Evolutionary conservation across 2,113 vertebrate genomes (phyloP), one percentile per base, ranked within the genome.

Genomic region (Xiphorhynchus elegans): DNA sequence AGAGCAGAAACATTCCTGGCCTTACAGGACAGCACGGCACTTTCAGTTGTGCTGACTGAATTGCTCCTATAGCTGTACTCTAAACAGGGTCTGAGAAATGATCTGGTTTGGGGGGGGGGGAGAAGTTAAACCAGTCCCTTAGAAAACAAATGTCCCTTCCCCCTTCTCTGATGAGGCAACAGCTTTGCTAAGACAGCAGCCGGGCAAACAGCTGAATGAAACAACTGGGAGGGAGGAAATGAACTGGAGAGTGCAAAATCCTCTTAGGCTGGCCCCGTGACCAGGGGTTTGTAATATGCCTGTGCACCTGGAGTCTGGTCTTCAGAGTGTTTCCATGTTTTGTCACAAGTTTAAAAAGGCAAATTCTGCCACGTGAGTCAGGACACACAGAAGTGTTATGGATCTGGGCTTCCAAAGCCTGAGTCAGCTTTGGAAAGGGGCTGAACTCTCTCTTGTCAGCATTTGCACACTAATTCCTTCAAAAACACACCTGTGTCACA

Each of bases 11-110:
- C 28, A 11, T 40, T 29, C 14, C 42, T 0, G 1, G 58, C 56
- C 66, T 47, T 17, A 6, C 0, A 17, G 4, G 19, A 77, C 50
- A 0, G 0, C 49, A 39, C 5, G 0, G 12, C 21, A 42, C 58
- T n/a, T 44, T n/a, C 40, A 26, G 37, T n/a, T 52, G 70, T 16
- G 63, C 67, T 64, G 47, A 7, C 25, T 8, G 20, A 49, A 67
- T 10, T 9, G 46, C 47, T 84, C 23, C 19, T 13, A 35, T 40
- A 25, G 15, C 11, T 21, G 42, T 14, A 10, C 28, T 64, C 52
- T 28, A 19, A 46, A 13, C 3, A 63, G 46, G 25, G 16, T 17
- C 50, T 0, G 4, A 88, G 58, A 73, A 73, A 76, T 7, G 0
- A 40, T 3, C 63, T 12, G 13, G 28, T 49, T 10, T 37, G 23